Base-by-base conservation (phyloP, 2,888 invertebrate genomes). In the Catocala fraxini region DNA sequence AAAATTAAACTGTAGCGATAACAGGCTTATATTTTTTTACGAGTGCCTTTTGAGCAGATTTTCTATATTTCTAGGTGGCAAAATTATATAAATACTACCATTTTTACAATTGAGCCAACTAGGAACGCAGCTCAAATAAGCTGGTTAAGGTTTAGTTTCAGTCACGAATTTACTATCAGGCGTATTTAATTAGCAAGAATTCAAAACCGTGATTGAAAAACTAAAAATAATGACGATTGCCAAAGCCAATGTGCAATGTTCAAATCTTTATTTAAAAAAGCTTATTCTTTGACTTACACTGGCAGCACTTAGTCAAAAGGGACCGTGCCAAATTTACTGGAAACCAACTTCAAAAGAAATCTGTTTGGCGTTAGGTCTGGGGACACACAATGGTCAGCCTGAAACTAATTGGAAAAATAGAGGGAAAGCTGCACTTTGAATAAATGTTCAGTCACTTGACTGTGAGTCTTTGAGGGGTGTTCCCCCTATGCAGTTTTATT, bases 311-410 rank as follows among this genome's bases (percentile, higher is more conserved):
- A 59, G 25, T 49, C 55, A 51, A 61, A 68, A 70, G 72, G 57
- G 74, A 69, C 68, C 65, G 80, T 77, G 82, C 75, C 81, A 84
- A 87, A 87, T 86, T 83, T 82, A 83, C 77, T 80, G 83, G 83
- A 84, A 87, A 81, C 71, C 68, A 66, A 80, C 81, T 78, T 81
- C 81, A 82, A 85, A 87, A 82, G 83, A 79, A 86, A 83, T 83
- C 80, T 79, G 73, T 82, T 82, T 79, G 74, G 73, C 57, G 69
- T 61, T 57, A 70, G 65, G 62, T 71, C 75, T 65, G 63, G 63
- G 54, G 58, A 59, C 56, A 62, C 63, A 64, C 70, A 71, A 72
- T 70, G 79, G 81, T 73, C 78, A 79, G 66, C 63, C 54, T 56
- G 49, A 41, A 52, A 64, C 63, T 65, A 71, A 75, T 67, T 68